phyloP scores from a whole-genome alignment of 2,113 vertebrate genomes.

The Prunella fulvescens region DNA sequence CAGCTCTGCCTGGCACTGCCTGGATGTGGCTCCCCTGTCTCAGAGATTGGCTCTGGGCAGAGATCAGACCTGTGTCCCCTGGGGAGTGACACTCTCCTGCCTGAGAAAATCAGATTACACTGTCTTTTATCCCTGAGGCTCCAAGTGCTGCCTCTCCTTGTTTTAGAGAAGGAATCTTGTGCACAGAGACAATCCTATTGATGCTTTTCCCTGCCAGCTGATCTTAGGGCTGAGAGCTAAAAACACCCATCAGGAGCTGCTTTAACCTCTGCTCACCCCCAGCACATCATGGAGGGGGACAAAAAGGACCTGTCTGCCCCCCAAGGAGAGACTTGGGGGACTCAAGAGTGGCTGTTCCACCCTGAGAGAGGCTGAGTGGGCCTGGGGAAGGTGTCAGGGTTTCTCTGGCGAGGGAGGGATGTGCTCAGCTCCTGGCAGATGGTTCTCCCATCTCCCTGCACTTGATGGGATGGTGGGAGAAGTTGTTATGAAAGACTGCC shows the following conservation, averaged over 20 bases:
- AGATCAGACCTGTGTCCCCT: neutral
- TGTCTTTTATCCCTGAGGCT: neutral
- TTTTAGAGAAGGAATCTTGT: neutral
- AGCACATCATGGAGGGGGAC: accelerated
- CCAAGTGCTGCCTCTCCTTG: neutral
- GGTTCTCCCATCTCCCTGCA: neutral
- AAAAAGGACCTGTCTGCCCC: neutral
- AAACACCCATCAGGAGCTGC: neutral
- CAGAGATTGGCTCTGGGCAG: neutral
- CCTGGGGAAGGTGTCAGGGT: neutral
- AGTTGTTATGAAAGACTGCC: slow-evolving; percentile 54
- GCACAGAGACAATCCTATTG: neutral
- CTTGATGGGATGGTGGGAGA: slow-evolving; percentile 57
- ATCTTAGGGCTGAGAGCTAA: neutral
- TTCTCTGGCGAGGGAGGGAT: slow-evolving; percentile 3
- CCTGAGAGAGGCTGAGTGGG: neutral
- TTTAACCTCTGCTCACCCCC: neutral
- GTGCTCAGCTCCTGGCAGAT: slow-evolving; percentile 23
- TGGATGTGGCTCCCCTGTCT: neutral
- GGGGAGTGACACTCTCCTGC: neutral
- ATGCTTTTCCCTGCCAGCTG: neutral
- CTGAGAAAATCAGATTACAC: neutral
- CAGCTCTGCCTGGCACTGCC: neutral
- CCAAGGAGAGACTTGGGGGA: neutral
- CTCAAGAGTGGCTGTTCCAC: neutral